Evolutionary conservation across 2,113 vertebrate genomes (phyloP), one percentile per base, ranked within the genome.

Genomic region (Corynorhinus townsendii): DNA sequence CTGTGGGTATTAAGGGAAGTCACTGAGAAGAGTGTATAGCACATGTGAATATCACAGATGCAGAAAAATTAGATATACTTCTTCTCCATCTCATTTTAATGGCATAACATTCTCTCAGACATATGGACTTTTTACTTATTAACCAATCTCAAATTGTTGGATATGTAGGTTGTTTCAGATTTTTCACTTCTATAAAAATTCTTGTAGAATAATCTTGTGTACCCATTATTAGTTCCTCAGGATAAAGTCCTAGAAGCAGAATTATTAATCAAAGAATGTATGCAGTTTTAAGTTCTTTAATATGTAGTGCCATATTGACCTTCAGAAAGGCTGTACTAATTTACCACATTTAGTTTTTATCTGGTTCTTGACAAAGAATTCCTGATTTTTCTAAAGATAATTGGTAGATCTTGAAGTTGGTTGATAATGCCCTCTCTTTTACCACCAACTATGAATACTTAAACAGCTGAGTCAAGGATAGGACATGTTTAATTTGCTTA

Each of bases 401-500:
- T 1, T 90, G 95, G 89, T 43, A 94, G 95, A 92, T 43, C 87
- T 28, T 92, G 77, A 35, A 86, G 68, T 45, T 88, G 52, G 52
- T 72, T 88, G 90, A 86, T 84, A 86, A 92, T 80, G 72, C 38
- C 33, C 45, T 92, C 75, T 90, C 88, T 71, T 90, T 96, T 86
- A 94, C 71, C 15, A 81, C 19, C 33, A 90, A 79, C 71, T 79
- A 95, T 93, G 95, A 96, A 92, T 79, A 84, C 22, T 81, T 93
- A 87, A 96, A 90, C 30, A 83, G 77, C 22, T 85, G 77, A 90
- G 81, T 90, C 87, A 93, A 93, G 72, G 66, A 77, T 33, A 93
- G 49, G 71, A 64, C 75, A 93, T 93, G n/a, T 92, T 90, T 81
- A 73, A 94, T 95, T 93, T 93, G 92, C 87, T 96, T 88, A 84